These are phyloP conservation scores for Elgaria multicarinata DNA, from an alignment of 2,113 vertebrate species.

Conservation along the genomic window DNA sequence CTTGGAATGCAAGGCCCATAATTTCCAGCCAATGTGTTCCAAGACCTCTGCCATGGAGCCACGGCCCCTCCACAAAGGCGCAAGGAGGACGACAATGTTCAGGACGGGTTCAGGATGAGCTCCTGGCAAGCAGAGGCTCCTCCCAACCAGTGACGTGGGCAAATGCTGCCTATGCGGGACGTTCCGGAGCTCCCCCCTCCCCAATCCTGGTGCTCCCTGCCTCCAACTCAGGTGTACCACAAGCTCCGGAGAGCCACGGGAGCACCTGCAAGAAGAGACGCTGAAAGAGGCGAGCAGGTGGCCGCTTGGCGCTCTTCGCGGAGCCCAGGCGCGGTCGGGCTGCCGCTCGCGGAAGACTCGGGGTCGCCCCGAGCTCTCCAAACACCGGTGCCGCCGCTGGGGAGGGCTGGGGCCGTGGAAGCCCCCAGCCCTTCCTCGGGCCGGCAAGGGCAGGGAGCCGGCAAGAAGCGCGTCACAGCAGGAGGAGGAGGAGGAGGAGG, in stretches of 20 bases:
- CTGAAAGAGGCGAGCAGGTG: too few species aligned
- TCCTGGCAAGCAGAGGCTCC: neutral
- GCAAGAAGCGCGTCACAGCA: too few species aligned
- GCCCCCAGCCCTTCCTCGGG: neutral
- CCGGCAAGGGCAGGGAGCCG: neutral
- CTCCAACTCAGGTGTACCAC: neutral
- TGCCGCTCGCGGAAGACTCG: too few species aligned
- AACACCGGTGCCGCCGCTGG: neutral
- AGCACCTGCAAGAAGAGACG: too few species aligned
- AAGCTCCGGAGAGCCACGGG: neutral
- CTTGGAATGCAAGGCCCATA: neutral
- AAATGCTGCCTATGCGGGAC: neutral
- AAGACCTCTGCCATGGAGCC: too few species aligned
- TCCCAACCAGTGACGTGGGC: neutral
- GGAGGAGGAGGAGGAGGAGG: too few species aligned
- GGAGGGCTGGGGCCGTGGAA: neutral
- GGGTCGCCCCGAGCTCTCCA: too few species aligned
- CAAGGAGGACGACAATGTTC: neutral
- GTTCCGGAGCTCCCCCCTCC: neutral
- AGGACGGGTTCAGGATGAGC: neutral
- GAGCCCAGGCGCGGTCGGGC: too few species aligned
- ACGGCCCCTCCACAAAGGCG: neutral
- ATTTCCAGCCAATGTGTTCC: neutral
- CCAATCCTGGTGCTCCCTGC: neutral
- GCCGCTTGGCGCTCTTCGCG: too few species aligned